Evolutionary conservation across 2,113 vertebrate species (phyloP).

Genomic region (Triplophysa siluroides): DNA sequence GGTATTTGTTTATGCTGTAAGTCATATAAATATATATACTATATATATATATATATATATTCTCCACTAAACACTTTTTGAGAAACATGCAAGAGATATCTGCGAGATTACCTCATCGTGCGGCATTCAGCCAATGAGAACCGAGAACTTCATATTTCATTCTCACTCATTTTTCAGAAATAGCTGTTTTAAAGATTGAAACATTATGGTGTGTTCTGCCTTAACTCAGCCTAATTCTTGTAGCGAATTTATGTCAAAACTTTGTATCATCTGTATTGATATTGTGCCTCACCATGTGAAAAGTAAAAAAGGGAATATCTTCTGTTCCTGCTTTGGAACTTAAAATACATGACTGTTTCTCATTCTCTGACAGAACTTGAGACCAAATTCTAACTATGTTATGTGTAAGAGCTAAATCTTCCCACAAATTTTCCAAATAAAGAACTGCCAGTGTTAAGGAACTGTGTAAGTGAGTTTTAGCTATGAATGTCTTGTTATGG

Average conservation of each 20-base stretch:
- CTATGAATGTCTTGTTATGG: background rate
- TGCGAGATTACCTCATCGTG: conserved; percentile 49
- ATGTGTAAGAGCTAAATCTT: conserved; percentile 26
- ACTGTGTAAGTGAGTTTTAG: conserved; percentile 12
- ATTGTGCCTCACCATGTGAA: conserved; percentile 64
- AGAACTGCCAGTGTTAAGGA: conserved; percentile 16
- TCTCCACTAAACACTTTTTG: background rate
- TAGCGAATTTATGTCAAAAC: conserved; percentile 54
- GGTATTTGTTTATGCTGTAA: conserved; percentile 16
- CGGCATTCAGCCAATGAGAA: conserved; percentile 2
- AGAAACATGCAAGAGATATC: conserved; percentile 45
- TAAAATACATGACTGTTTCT: conserved; percentile 48
- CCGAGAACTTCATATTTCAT: background rate
- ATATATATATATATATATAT: background rate
- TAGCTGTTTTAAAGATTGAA: conserved; percentile 51
- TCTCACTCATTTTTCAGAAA: conserved; percentile 24
- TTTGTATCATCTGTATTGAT: conserved; percentile 62
- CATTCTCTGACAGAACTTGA: conserved; percentile 45
- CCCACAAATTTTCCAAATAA: conserved; percentile 8
- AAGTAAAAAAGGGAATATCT: conserved; percentile 47
- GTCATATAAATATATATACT: background rate
- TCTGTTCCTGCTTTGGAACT: conserved; percentile 36
- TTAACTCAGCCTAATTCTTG: conserved; percentile 64
- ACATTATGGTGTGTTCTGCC: conserved; percentile 61
- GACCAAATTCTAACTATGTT: conserved; percentile 6